Base-by-base conservation (phyloP, 30 jellyfish, hydroid and myxozoan species). In the Sanderia malayensis region DNA sequence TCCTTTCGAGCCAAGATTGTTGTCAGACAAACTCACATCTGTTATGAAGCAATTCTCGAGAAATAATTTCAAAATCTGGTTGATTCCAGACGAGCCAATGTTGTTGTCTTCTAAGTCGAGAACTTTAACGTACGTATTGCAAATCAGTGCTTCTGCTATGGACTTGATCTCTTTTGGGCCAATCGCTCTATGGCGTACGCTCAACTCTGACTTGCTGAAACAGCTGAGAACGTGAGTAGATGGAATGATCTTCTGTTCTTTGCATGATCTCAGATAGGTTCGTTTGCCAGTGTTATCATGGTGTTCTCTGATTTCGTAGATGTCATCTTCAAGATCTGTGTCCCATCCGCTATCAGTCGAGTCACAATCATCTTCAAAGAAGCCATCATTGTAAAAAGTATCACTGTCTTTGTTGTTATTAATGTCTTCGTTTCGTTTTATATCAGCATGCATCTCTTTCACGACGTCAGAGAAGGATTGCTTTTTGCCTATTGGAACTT, bases 341-440 rank as follows among this genome's bases (percentile, higher is more conserved):
- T 81, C 93, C 93, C 93, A 81, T 22, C 68, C 93, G 30, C 84
- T 81, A 23, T 81, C 85, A 0, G 53, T 27, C 4, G 73, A 76
- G 1, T 63, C 86, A 0, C 78, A 28, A 23, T 70, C 47, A 32
- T 21, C 46, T n/a, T 29, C 28, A 26, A 15, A 69, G 13, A 34
- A 15, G 25, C 6, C 13, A 4, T 37, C 52, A 6, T 37, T 13
- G 13, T 37, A 37, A 4, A 6, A 6, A 4, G 13, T 37, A 6
- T 37, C 13, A 37, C 52, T 37, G 6, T 29, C 32, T 31, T 20
- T 9, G 11, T 49, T 49, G 3, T 19, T 49, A 4, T 44, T 67
- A 0, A 11, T 66, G 19, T 49, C 83, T 47, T 32, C 72, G 0
- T 18, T 24, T 1, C n/a, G 24, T 8, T 9, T 69, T 13, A 71